Percentiles rank a stretch among this genome's conserved stretches.
phyloP scores from a whole-genome alignment of 2,113 vertebrate genomes.

The Acrocephalus arundinaceus region DNA sequence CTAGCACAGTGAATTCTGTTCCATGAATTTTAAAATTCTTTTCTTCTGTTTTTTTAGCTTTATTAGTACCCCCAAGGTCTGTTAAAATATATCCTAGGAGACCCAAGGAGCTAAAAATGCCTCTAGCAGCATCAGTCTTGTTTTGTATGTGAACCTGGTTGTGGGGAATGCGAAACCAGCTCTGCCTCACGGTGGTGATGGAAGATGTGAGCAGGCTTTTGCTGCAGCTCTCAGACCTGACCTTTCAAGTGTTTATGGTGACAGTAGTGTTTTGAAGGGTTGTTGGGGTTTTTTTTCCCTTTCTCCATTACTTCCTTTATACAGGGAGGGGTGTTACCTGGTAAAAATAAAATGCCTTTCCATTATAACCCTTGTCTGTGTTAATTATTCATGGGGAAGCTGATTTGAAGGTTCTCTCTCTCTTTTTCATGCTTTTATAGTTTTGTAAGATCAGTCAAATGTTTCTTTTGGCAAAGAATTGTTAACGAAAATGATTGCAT shows the following conservation, averaged over 20 bases:
- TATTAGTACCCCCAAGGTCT: slow-evolving; percentile 33
- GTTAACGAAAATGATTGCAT: not conserved
- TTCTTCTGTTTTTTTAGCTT: slow-evolving; percentile 43
- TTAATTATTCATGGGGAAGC: slow-evolving; percentile 29
- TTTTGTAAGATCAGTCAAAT: not conserved
- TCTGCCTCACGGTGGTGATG: not conserved
- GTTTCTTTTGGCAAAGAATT: not conserved
- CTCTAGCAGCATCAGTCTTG: not conserved
- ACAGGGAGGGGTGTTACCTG: slow-evolving; percentile 13
- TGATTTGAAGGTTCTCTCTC: not conserved
- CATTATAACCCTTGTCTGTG: slow-evolving; percentile 15
- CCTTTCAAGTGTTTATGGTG: not conserved
- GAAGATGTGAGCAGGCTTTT: not conserved
- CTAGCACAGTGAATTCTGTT: slow-evolving; percentile 7
- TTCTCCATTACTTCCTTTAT: slow-evolving; percentile 8
- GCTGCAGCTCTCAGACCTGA: not conserved
- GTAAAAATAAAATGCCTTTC: slow-evolving; percentile 72
- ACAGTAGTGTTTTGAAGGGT: not conserved
- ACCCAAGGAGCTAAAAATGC: slow-evolving; percentile 12
- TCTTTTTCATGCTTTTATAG: not conserved
- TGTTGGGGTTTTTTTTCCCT: not conserved
- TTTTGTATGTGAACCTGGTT: not conserved
- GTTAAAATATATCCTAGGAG: not conserved
- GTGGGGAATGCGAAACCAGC: not conserved
- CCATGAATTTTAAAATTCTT: not conserved